Evolutionary conservation across 2,113 vertebrate genomes (phyloP), one percentile per base, ranked within the genome.

Genomic region (Oreotrochilus melanogaster): DNA sequence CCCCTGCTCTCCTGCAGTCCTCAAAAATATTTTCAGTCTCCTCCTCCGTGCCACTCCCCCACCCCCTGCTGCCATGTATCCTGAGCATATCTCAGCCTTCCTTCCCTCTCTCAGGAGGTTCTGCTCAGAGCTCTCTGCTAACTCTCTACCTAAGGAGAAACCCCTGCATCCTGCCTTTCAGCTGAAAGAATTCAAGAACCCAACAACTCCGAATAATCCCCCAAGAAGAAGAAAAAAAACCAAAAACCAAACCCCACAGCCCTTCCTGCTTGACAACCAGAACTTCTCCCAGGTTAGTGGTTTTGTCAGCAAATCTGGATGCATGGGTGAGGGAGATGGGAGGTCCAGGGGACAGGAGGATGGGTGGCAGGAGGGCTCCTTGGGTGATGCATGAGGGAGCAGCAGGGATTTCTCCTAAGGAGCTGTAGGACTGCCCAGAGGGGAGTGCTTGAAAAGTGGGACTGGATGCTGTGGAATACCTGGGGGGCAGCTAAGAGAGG

Each of bases 11-110:
- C 87, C 89, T 89, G 94, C 96, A 96, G 93, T 97, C 96, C 74
- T 53, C 43, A 9, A 78, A 80, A 85, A 90, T 75, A 33, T 88
- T 48, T 56, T n/a, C 93, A 96, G 96, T 97, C 96, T 97, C 96
- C 96, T 97, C 96, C 96, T 97, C 43, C 96, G 43, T 61, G 96
- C 94, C 95, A 94, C 95, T 96, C 90, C 94, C 96, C 95, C 96
- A 84, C 23, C 94, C 80, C 71, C 64, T 76, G 10, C 88, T 92
- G 93, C 94, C 67, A 90, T 94, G 93, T 78, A 92, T 93, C 93
- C 79, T 67, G 64, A 90, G 88, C 94, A 86, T 94, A 96, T 95
- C 84, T 95, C 95, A 95, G 95, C 73, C 95, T 94, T 84, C 82
- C 93, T 94, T 90, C 92, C 85, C 83, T 86, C 82, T 95, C 79